Evolutionary conservation across 2,888 invertebrate species (phyloP).

Genomic region (Leuctra nigra): DNA sequence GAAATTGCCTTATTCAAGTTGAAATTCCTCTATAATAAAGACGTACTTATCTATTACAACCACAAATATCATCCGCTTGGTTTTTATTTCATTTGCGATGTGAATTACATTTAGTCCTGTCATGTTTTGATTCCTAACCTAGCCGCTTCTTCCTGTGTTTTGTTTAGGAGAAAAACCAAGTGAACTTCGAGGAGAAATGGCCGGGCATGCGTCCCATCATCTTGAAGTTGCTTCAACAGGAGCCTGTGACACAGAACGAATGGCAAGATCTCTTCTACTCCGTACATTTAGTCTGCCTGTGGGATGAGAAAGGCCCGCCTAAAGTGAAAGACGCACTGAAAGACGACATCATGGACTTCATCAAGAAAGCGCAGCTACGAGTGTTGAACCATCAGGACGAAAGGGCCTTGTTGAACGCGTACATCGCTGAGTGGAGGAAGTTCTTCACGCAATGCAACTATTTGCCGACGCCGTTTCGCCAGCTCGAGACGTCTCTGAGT

Average conservation of each 20-base stretch:
- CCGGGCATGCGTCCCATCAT: conserved; percentile 91
- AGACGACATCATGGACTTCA: conserved; percentile 90
- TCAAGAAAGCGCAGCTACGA: conserved; percentile 83
- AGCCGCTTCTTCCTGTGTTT: too few relatives aligned
- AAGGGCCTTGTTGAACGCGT: conserved; percentile 90
- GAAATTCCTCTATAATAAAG: too few relatives aligned
- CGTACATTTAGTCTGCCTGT: conserved; percentile 91
- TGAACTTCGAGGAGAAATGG: conserved; percentile 95
- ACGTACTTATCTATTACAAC: too few relatives aligned
- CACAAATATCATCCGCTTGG: too few relatives aligned
- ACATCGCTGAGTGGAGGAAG: conserved; percentile 96
- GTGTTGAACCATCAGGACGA: conserved; percentile 91
- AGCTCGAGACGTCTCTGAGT: conserved; percentile 79
- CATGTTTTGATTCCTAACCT: too few relatives aligned
- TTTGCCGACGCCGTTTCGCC: conserved; percentile 91
- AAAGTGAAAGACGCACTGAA: conserved; percentile 85
- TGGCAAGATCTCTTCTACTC: conserved; percentile 98
- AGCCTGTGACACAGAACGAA: conserved; percentile 86
- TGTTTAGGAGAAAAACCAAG: conserved; percentile 77
- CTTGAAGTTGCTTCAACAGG: conserved; percentile 86
- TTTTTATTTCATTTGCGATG: too few relatives aligned
- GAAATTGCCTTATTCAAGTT: too few relatives aligned
- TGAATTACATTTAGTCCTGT: too few relatives aligned
- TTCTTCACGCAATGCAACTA: conserved; percentile 98
- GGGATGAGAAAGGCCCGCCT: conserved; percentile 92